Evolutionary conservation across 2,113 vertebrate genomes (phyloP).

Genomic region (Eulemur rufifrons): DNA sequence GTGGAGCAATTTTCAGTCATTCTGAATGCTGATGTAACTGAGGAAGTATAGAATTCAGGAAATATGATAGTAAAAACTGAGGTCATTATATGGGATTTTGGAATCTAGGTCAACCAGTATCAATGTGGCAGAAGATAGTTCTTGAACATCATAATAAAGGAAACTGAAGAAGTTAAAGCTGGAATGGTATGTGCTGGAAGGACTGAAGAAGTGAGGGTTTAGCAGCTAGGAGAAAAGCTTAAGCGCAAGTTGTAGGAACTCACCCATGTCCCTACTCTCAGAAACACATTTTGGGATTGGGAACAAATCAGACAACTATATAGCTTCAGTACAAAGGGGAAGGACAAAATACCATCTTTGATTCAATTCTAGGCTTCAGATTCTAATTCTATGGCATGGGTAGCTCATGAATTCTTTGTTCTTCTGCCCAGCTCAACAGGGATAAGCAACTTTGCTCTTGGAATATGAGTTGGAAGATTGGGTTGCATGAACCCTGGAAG

Average conservation of each 20-base stretch:
- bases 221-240: not conserved
- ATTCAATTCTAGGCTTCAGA: constrained; percentile 36
- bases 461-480: not conserved
- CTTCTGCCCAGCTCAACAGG: not conserved
- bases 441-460: not conserved
- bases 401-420: constrained; percentile 8
- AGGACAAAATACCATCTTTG: not conserved
- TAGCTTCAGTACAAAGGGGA: not conserved
- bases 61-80: not conserved
- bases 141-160: not conserved
- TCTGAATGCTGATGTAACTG: not conserved
- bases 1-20: not conserved
- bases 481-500: not conserved
- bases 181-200: not conserved
- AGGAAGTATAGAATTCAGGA: not conserved
- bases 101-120: not conserved
- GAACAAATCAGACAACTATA: not conserved
- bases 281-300: not conserved
- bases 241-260: not conserved
- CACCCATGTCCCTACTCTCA: not conserved
- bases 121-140: not conserved
- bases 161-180: not conserved
- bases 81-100: not conserved
- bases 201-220: not conserved
- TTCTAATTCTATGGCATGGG: not conserved